Evolutionary conservation across 1,140 invertebrate genomes (phyloP).

Genomic region (Drosophila punjabiensis): DNA sequence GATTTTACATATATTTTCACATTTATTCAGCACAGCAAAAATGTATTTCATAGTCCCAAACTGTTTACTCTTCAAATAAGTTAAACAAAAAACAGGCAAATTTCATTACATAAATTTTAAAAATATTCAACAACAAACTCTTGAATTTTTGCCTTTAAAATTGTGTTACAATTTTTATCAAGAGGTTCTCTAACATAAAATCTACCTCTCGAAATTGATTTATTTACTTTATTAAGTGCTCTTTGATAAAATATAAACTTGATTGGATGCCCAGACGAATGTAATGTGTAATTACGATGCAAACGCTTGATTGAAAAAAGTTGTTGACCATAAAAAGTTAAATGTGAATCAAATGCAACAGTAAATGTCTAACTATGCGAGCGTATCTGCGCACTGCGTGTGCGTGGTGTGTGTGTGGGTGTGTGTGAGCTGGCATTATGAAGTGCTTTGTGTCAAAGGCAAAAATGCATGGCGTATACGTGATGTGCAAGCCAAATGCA

Average conservation of each 20-base stretch:
- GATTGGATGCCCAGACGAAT: background rate
- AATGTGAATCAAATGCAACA: slow-evolving; percentile 56
- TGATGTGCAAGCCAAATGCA: slow-evolving; percentile 68
- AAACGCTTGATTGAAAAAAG: slow-evolving; percentile 56
- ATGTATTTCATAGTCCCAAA: background rate
- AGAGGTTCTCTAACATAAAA: too few relatives aligned
- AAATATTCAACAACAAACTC: background rate
- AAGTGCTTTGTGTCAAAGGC: slow-evolving; percentile 76
- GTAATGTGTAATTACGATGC: slow-evolving; percentile 38
- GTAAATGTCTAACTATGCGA: slow-evolving; percentile 28
- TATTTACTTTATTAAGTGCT: background rate
- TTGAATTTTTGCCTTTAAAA: background rate
- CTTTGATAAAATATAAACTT: background rate
- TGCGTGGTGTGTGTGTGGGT: slow-evolving; percentile 1
- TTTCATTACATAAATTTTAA: background rate
- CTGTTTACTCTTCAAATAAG: too few relatives aligned
- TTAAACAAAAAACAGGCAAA: too few relatives aligned
- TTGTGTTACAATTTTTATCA: background rate
- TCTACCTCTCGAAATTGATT: background rate
- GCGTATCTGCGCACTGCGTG: slow-evolving; percentile 4
- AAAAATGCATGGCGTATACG: slow-evolving; percentile 74
- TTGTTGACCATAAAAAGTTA: slow-evolving; percentile 19
- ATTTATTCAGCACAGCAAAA: too few relatives aligned
- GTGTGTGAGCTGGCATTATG: slow-evolving; percentile 56
- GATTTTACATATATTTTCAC: too few relatives aligned